phyloP scores from a whole-genome alignment of 2,888 invertebrate genomes.

The Exephanes ischioxanthus region DNA sequence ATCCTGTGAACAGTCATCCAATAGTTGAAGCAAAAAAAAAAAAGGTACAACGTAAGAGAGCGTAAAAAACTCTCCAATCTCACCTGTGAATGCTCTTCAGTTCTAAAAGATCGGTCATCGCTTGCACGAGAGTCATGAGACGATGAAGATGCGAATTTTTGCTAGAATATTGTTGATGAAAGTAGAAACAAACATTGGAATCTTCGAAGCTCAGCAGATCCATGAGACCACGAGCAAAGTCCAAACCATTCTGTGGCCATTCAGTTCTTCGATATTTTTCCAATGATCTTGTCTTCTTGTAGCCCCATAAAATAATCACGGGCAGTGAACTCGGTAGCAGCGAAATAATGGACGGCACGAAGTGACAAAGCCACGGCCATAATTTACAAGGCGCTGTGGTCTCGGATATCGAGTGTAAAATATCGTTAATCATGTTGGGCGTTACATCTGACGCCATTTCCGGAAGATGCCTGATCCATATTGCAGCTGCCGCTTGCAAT shows the following conservation, averaged over 20 bases:
- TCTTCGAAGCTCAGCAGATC: constrained; percentile 77
- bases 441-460: constrained; percentile 75
- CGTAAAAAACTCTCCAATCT: constrained; percentile 19
- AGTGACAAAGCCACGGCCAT: constrained; percentile 81
- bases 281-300: constrained; percentile 75
- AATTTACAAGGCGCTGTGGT: constrained; percentile 70
- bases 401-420: constrained; percentile 76
- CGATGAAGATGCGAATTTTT: constrained; percentile 76
- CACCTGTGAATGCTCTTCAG: constrained; percentile 78
- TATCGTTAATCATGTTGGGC: constrained; percentile 71
- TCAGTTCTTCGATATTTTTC: constrained; percentile 73
- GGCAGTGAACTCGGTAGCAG: constrained; percentile 76
- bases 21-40: neutral
- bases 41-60: neutral
- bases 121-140: constrained; percentile 76
- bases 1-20: constrained; percentile 69
- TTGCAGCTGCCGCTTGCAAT: constrained; percentile 79
- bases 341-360: constrained; percentile 79
- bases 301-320: constrained; percentile 78
- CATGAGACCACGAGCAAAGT: constrained; percentile 82
- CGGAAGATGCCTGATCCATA: constrained; percentile 82
- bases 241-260: constrained; percentile 79
- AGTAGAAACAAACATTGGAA: constrained; percentile 69
- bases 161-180: constrained; percentile 73
- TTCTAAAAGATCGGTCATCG: constrained; percentile 77